Percentiles rank a stretch among this genome's conserved stretches.
These are phyloP conservation scores for Danio kyathit DNA, from an alignment of 2,797 vertebrate species.

Conservation along the genomic window DNA sequence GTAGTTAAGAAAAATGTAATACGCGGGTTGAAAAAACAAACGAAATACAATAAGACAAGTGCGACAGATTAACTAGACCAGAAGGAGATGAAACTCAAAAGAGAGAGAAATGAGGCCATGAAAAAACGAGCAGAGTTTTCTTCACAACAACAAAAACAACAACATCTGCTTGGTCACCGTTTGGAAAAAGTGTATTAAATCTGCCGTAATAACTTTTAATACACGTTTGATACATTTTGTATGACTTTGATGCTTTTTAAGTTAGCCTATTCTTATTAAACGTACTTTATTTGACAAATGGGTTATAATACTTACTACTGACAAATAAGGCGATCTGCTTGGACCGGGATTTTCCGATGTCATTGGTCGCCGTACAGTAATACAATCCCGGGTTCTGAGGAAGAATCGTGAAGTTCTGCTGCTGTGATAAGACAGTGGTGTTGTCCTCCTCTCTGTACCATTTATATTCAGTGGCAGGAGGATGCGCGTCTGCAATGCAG, in stretches of 20 bases:
- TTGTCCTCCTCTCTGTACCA: conserved; percentile 63
- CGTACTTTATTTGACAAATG: background rate
- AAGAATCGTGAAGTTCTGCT: conserved; percentile 56
- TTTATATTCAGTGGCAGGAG: background rate
- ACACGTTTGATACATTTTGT: too few species aligned
- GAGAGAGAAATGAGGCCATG: too few species aligned
- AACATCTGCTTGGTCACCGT: too few species aligned
- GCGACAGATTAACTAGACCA: too few species aligned
- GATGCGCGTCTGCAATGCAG: conserved; percentile 67
- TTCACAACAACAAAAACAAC: too few species aligned
- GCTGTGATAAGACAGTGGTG: fast-evolving
- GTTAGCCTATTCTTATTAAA: background rate
- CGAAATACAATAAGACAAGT: too few species aligned
- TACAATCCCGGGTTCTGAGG: conserved; percentile 67
- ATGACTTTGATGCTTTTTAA: too few species aligned
- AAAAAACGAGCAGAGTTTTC: too few species aligned
- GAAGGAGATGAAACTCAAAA: too few species aligned
- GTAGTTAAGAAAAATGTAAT: too few species aligned
- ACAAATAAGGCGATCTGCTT: conserved; percentile 45
- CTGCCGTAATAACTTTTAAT: too few species aligned
- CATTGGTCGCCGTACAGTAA: conserved; percentile 69
- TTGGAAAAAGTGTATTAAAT: background rate
- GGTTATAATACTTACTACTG: conserved; percentile 62
- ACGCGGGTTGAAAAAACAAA: too few species aligned
- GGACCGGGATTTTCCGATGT: conserved; percentile 41